These are phyloP conservation scores for Leuciscus waleckii DNA, from an alignment of 2,797 vertebrate genomes.

Conservation along the genomic window DNA sequence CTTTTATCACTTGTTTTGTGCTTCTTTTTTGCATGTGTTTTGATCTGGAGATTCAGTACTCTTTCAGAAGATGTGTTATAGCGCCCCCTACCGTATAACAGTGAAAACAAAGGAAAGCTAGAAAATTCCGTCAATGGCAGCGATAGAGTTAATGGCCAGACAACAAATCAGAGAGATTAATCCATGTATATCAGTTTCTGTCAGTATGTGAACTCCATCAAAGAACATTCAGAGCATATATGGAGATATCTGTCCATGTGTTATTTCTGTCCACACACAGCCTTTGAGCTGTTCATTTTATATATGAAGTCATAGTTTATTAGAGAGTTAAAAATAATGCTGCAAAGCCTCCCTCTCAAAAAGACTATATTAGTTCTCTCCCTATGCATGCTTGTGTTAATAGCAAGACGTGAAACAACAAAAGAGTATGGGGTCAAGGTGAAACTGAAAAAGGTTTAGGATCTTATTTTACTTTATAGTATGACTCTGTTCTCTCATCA, in stretches of 20 bases:
- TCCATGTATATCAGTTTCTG: background rate
- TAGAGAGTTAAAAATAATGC: slow-evolving; percentile 53
- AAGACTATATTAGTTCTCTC: slow-evolving; percentile 21
- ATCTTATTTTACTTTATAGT: background rate
- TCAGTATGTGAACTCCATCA: background rate
- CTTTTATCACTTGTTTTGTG: background rate
- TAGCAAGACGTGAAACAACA: slow-evolving; percentile 1
- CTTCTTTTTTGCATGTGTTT: background rate
- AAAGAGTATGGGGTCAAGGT: background rate
- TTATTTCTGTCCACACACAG: slow-evolving; percentile 32
- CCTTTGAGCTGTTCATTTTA: slow-evolving; percentile 29
- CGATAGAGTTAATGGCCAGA: background rate
- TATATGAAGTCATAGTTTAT: slow-evolving; percentile 34
- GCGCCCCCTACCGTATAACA: background rate
- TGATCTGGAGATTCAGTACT: background rate
- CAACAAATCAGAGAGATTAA: background rate
- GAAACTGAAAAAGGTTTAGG: background rate
- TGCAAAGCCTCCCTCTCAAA: slow-evolving; percentile 38
- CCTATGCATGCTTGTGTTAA: slow-evolving; percentile 7
- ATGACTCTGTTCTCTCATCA: slow-evolving; percentile 61
- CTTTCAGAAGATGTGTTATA: background rate
- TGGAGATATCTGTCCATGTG: background rate
- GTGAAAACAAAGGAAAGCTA: too few species aligned
- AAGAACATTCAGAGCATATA: background rate
- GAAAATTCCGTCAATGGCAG: too few species aligned